These are phyloP conservation scores for Urocolius indicus DNA, from an alignment of 2,113 vertebrate species.

Conservation along the genomic window DNA sequence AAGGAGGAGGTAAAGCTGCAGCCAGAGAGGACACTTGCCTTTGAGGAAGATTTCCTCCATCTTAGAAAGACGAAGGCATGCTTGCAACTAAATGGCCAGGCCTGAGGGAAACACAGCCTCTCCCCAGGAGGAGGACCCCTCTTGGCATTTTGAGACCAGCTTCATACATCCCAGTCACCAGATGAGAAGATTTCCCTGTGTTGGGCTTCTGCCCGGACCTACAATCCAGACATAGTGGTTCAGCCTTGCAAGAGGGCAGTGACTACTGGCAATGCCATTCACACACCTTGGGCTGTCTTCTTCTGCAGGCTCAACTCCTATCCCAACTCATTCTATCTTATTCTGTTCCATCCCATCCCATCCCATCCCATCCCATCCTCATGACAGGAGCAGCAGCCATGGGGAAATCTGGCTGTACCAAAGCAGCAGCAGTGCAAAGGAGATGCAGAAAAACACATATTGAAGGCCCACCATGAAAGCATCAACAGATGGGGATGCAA, in stretches of 20 bases:
- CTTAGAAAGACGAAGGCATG: not conserved
- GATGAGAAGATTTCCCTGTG: not conserved
- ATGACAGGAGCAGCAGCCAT: not conserved
- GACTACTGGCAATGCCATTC: not conserved
- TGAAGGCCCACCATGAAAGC: not conserved
- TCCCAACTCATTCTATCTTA: not conserved
- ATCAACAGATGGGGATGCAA: not conserved
- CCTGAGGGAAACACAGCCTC: not conserved
- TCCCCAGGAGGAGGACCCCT: not conserved
- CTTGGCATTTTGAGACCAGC: not conserved
- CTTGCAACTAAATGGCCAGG: not conserved
- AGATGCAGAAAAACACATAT: not conserved
- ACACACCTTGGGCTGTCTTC: not conserved
- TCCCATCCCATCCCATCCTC: not conserved
- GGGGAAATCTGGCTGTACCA: not conserved
- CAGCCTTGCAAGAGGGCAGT: not conserved
- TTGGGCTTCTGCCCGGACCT: not conserved
- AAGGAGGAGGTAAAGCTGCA: slow-evolving; percentile 18
- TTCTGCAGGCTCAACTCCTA: not conserved
- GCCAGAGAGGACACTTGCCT: not conserved
- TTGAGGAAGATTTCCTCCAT: not conserved
- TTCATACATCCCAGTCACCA: not conserved
- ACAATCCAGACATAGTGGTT: not conserved
- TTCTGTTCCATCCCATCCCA: not conserved
- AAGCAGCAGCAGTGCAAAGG: not conserved